Base-by-base conservation (phyloP, 2,888 invertebrate species). In the Drosophila conformis region DNA sequence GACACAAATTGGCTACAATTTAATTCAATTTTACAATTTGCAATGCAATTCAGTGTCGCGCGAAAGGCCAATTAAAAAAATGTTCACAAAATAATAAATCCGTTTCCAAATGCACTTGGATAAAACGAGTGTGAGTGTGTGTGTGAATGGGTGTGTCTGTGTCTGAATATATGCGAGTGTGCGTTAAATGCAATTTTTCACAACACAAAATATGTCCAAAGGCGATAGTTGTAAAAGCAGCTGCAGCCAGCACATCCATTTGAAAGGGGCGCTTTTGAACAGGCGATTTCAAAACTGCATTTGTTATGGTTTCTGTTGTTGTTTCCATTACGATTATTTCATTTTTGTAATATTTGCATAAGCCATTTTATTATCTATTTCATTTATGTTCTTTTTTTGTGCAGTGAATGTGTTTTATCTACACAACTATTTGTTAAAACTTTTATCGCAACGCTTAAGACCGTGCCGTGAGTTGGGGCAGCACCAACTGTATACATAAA, bases 371-470 rank as follows among this genome's bases (percentile, higher is more conserved):
- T 83, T 87, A 82, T 83, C 82, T 83, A 79, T 73, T 75, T 56
- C 54, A 60, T 66, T 36, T 53, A 51, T 27, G 29, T 69, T 56
- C 15, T 46, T 65, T 52, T 46, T 53, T 21, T 48, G 18, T 49
- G 46, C 21, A 38, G 54, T 59, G 40, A 33, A 64, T 61, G 66
- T 72, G 72, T 74, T 82, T 86, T 89, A 89, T 89, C 89, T 78
- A 71, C 74, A 60, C 67, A 81, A 80, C 81, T 80, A 90, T 90
- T 89, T 90, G 89, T 87, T 87, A 83, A 84, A 90, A 85, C 81
- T 89, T 89, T 89, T 85, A 90, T 90, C 89, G 82, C 74, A 75
- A 69, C 83, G 83, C 69, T 86, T 82, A 80, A 87, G 80, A 66
- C 70, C 66, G 59, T 65, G 61, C 61, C 64, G 46, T 38, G 52